Base-by-base conservation (phyloP, 2,113 vertebrate species). In the Gorsachius goisagi region DNA sequence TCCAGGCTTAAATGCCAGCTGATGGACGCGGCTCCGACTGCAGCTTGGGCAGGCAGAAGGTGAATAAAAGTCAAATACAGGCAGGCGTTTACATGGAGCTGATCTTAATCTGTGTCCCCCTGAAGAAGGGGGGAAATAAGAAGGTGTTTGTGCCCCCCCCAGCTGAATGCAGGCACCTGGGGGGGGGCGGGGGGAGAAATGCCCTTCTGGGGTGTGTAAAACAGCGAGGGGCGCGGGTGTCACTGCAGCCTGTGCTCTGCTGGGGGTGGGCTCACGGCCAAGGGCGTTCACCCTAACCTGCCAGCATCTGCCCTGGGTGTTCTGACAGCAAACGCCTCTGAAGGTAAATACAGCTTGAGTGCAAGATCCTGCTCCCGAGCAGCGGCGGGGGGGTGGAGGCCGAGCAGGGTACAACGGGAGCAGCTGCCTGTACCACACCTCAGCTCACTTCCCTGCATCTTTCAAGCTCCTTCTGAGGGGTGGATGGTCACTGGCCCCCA, bases 271-370 rank as follows among this genome's bases (percentile, higher is more conserved):
- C n/a, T 75, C 2, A 0, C 6, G 68, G 59, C 71, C 64, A 12
- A 11, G 56, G 8, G 30, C 15, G 1, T 6, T 33, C 23, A 12
- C 44, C 44, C 13, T 2, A 0, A 13, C 18, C 23, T 20, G 0
- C 35, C 20, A 47, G 37, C 12, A 0, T 33, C 26, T 15, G 23
- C 26, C 41, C 44, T 26, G 66, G 45, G 1, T 28, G 15, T 28
- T 52, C 4, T 3, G 22, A 24, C 37, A 68, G 63, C 15, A 6
- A 59, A n/a, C 9, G 15, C n/a, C 18, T 24, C 62, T 11, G 23
- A 3, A 19, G n/a, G 92, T 11, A 37, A 74, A 50, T 21, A 10
- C 35, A 52, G 62, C 85, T 50, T 4, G 37, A 56, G 30, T 17
- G 45, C 11, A 13, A 16, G 28, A 37, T 9, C 63, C 68, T n/a